Percentiles rank a stretch among this genome's conserved stretches.
phyloP scores from a whole-genome alignment of 2,113 vertebrate species.

The Nesogale talazaci region DNA sequence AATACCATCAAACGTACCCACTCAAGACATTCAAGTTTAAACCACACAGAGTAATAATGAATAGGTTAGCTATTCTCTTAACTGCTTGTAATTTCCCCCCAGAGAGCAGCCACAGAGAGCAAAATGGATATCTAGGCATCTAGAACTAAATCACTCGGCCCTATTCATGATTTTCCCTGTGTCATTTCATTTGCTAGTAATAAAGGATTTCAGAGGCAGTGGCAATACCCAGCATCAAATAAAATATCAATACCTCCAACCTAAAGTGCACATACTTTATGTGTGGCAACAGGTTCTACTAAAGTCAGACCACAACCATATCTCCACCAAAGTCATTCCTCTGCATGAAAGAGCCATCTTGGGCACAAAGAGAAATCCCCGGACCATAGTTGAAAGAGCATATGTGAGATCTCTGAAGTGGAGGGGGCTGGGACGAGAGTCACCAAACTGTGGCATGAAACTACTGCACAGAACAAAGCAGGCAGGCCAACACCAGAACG shows the following conservation, averaged over 20 bases:
- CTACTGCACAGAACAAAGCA: too few species aligned
- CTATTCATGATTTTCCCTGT: not conserved
- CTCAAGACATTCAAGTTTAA: not conserved
- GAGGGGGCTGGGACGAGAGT: too few species aligned
- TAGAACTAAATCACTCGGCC: not conserved
- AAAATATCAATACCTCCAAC: constrained; percentile 18
- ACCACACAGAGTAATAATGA: not conserved
- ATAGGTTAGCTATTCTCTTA: not conserved
- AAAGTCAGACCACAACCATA: too few species aligned
- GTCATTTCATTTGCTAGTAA: constrained; percentile 30
- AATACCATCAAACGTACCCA: not conserved
- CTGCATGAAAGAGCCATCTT: too few species aligned
- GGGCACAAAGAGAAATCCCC: too few species aligned
- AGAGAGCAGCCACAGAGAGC: not conserved
- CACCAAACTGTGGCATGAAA: too few species aligned
- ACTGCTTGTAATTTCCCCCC: not conserved
- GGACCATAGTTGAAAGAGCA: too few species aligned
- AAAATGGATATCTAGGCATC: not conserved
- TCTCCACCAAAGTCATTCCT: too few species aligned
- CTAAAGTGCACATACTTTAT: constrained; percentile 23
- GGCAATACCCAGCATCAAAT: constrained; percentile 46
- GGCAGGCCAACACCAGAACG: too few species aligned
- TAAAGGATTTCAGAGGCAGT: constrained; percentile 52
- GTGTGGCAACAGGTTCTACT: not conserved
- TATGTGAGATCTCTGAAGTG: too few species aligned